These are phyloP conservation scores for Ceramica pisi DNA, from an alignment of 2,888 invertebrate species.

Conservation along the genomic window DNA sequence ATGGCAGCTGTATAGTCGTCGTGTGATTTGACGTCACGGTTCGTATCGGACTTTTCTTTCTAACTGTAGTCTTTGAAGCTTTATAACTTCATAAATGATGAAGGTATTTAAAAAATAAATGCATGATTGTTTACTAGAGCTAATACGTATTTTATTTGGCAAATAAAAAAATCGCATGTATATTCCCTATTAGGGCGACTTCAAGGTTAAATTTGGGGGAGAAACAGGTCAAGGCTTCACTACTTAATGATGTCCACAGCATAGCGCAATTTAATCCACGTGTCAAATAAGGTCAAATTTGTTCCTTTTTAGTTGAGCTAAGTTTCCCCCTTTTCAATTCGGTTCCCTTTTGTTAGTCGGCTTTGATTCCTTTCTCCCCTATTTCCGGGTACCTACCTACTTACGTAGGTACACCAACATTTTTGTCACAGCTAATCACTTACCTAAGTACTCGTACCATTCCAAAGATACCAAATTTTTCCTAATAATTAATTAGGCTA, in stretches of 20 bases:
- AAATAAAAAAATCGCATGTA: too few species aligned
- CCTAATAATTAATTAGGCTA: slow-evolving; percentile 19
- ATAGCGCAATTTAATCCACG: neutral
- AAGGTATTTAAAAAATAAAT: too few species aligned
- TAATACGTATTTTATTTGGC: too few species aligned
- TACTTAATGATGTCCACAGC: neutral
- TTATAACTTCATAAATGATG: too few species aligned
- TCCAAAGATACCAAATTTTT: neutral
- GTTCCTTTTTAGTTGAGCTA: neutral
- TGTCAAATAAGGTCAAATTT: neutral
- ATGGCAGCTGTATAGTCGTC: too few species aligned
- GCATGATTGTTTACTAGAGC: too few species aligned
- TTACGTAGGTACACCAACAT: neutral
- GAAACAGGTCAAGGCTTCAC: slow-evolving; percentile 8
- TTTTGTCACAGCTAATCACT: neutral
- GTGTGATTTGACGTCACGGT: too few species aligned
- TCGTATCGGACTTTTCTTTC: too few species aligned
- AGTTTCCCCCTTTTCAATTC: neutral
- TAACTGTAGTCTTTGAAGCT: too few species aligned
- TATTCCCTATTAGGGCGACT: neutral
- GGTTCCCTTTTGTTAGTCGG: neutral
- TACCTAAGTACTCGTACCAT: too few species aligned
- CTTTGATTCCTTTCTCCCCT: neutral
- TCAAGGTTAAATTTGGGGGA: neutral
- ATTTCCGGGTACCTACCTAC: too few species aligned